These are phyloP conservation scores for Sinella curviseta DNA, from an alignment of 1,140 invertebrate genomes.

Conservation along the genomic window DNA sequence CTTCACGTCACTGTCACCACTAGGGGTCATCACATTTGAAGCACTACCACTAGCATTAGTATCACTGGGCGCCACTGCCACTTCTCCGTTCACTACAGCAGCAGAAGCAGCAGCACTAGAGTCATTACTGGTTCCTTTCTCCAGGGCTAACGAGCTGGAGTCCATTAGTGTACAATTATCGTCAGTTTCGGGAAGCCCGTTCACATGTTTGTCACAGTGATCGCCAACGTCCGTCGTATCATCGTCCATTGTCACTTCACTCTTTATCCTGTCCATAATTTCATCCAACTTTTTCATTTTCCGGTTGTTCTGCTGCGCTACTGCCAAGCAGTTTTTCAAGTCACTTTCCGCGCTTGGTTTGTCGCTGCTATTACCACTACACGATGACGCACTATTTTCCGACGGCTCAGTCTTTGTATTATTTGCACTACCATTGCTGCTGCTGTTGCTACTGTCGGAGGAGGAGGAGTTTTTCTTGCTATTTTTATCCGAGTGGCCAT, in stretches of 20 bases:
- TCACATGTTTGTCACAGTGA: not conserved
- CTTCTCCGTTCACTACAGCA: not conserved
- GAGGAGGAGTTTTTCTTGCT: not conserved
- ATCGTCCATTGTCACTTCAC: constrained; percentile 33
- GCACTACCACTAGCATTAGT: not conserved
- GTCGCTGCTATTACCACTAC: not conserved
- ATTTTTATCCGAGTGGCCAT: not conserved
- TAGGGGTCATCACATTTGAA: constrained; percentile 1
- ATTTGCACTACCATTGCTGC: not conserved
- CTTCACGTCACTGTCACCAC: not conserved
- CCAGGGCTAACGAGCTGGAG: not conserved
- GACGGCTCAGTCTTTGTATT: not conserved
- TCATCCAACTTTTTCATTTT: constrained; percentile 37
- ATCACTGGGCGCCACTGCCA: not conserved
- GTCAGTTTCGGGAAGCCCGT: not conserved
- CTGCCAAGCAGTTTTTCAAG: constrained; percentile 25
- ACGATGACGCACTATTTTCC: not conserved
- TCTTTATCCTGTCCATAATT: constrained; percentile 36
- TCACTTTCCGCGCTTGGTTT: constrained; percentile 29
- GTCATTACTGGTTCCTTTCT: constrained; percentile 29
- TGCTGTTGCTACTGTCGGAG: not conserved
- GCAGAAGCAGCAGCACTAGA: not conserved
- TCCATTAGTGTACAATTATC: not conserved
- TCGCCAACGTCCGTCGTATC: constrained; percentile 29
- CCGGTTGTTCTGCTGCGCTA: constrained; percentile 6